Evolutionary conservation across 2,113 vertebrate genomes (phyloP).

Genomic region (Murina feae): DNA sequence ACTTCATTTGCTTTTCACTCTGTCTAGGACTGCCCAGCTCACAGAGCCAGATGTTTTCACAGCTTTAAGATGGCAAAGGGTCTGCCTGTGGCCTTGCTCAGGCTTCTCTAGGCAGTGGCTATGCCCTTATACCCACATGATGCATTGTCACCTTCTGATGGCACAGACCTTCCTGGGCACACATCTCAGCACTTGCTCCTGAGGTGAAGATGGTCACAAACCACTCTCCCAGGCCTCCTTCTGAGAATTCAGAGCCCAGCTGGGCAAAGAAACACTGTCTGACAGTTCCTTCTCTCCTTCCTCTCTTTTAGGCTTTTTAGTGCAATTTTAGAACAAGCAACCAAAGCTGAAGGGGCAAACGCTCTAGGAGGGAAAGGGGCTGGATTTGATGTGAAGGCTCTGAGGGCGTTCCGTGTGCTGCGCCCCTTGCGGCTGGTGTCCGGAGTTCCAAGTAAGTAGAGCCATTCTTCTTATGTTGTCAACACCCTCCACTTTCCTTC

Average conservation of each 20-base stretch:
- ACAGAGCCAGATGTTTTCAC: not conserved
- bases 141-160: not conserved
- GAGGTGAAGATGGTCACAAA: not conserved
- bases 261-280: not conserved
- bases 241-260: not conserved
- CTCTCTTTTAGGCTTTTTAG: conserved; percentile 93
- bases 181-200: rapidly evolving
- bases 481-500: not conserved
- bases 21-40: not conserved
- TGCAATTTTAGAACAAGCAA: conserved; percentile 99
- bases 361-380: conserved; percentile 97
- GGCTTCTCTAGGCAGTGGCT: not conserved
- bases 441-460: conserved; percentile 96
- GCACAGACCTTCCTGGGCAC: not conserved
- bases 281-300: conserved; percentile 65
- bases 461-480: not conserved
- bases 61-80: not conserved
- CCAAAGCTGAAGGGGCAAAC: conserved; percentile 94
- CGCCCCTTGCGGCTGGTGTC: conserved; percentile 96
- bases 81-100: not conserved
- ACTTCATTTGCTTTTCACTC: not conserved
- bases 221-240: not conserved
- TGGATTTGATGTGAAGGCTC: conserved; percentile 97
- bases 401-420: conserved; percentile 96
- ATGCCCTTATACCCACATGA: not conserved